These are phyloP conservation scores for Astreopora myriophthalma DNA, from an alignment of 64 coral and sea anemone species.

Conservation along the genomic window DNA sequence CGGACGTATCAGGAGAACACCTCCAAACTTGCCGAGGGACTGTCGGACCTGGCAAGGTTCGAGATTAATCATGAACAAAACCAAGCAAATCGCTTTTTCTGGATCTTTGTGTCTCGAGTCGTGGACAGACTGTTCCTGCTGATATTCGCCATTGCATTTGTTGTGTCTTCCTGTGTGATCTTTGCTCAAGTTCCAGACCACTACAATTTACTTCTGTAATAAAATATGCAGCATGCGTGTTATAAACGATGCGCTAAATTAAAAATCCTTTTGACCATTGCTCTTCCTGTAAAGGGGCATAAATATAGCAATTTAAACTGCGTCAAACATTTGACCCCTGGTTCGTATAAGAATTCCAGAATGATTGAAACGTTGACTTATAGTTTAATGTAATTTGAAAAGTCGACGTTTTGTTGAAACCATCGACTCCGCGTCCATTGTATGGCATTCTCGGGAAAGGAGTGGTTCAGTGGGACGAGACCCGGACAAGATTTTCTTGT, in stretches of 20 bases:
- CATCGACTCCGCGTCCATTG: too few species aligned
- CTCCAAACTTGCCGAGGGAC: constrained; percentile 40
- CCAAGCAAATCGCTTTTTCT: constrained; percentile 70
- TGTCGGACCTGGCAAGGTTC: constrained; percentile 49
- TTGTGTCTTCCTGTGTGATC: constrained; percentile 72
- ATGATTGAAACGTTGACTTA: too few species aligned
- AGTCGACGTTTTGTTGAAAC: too few species aligned
- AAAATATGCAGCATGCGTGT: not conserved
- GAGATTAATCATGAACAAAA: constrained; percentile 18
- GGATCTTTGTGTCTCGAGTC: constrained; percentile 90
- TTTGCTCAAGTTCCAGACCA: constrained; percentile 81
- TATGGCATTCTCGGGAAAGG: too few species aligned
- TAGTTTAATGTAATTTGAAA: too few species aligned
- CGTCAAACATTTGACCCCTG: too few species aligned
- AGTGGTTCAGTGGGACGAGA: too few species aligned
- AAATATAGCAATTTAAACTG: too few species aligned
- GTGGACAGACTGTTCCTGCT: constrained; percentile 80
- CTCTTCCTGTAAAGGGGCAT: too few species aligned
- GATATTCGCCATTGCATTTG: constrained; percentile 76
- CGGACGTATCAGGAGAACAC: not conserved
- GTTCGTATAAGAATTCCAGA: too few species aligned
- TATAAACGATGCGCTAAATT: not conserved
- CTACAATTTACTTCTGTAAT: constrained; percentile 59
- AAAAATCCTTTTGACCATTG: too few species aligned
- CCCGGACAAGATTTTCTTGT: too few species aligned